Evolutionary conservation across 2,113 vertebrate genomes (phyloP), one percentile per base, ranked within the genome.

Genomic region (Ailurus styani): DNA sequence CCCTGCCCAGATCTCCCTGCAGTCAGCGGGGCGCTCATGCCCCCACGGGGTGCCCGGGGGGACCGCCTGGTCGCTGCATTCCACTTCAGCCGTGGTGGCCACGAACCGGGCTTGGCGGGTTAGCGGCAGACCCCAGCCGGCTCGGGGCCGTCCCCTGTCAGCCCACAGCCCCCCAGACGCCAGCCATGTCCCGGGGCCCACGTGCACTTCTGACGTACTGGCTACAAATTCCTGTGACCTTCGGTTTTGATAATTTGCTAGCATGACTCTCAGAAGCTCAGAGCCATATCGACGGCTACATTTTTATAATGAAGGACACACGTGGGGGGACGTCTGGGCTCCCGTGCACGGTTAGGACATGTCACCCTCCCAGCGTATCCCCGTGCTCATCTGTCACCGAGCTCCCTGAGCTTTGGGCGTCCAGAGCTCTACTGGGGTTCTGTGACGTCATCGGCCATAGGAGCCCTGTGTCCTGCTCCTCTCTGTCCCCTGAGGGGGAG

Each of bases 11-110:
- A 21, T 37, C 2, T 6, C 50, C 7, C 12, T 34, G 27, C 5
- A 2, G 64, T 31, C 34, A 1, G 7, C 0, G 2, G 20, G 18
- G 57, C 52, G 17, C 25, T 8, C 3, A 3, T 5, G 47, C 29
- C 42, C 17, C 21, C 18, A 1, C 1, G 3, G 21, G 52, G 21
- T 18, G 52, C 37, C 15, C 0, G 42, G 50, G 27, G 50, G 54
- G 55, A n/a, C 2, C 0, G 9, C 2, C 0, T 3, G 2, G 27
- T 0, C 0, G 4, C 37, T 12, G 12, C 0, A 0, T 45, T 11
- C 45, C 27, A 0, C 6, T 42, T 54, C 20, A 6, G 1, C 40
- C 29, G 87, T 64, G 68, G 11, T 21, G 17, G 40, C 12, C 15
- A 4, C 6, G 3, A 27, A 40, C 72, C 14, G 14, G 42, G 40